Evolutionary conservation across 2,113 vertebrate genomes (phyloP).

Genomic region (Hoplias malabaricus): DNA sequence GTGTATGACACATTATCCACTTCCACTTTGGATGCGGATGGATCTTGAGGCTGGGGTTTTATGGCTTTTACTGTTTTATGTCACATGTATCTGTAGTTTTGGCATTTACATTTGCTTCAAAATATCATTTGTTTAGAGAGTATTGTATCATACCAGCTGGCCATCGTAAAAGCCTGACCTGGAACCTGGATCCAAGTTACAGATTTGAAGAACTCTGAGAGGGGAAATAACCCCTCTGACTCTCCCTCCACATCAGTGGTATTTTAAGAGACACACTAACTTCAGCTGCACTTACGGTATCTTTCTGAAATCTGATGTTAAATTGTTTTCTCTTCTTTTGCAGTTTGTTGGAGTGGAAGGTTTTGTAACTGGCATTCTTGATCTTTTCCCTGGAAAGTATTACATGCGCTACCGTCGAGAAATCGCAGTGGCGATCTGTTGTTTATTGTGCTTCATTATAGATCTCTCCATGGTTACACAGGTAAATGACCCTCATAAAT

Average conservation of each 20-base stretch:
- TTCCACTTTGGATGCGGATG: not conserved
- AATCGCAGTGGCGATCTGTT: constrained; percentile 75
- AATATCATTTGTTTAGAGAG: not conserved
- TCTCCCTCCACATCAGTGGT: too few species aligned
- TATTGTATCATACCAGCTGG: too few species aligned
- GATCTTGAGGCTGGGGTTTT: not conserved
- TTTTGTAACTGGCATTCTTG: constrained; percentile 80
- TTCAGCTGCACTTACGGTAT: too few species aligned
- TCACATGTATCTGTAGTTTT: not conserved
- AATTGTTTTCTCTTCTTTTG: not conserved
- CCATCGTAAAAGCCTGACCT: too few species aligned
- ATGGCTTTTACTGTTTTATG: not conserved
- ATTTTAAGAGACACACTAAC: not conserved
- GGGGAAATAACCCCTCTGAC: too few species aligned
- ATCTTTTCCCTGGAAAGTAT: constrained; percentile 72
- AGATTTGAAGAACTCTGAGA: too few species aligned
- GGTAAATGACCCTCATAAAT: constrained; percentile 57
- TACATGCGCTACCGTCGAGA: constrained; percentile 72
- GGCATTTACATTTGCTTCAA: too few species aligned
- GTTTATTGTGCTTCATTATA: constrained; percentile 75
- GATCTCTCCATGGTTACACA: constrained; percentile 83
- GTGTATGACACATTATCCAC: not conserved
- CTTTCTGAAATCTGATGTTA: too few species aligned
- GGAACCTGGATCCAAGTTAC: too few species aligned
- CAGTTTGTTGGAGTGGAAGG: constrained; percentile 83